Evolutionary conservation across 2,113 vertebrate species (phyloP), one percentile per base, ranked within the genome.

Genomic region (Oophaga pumilio): DNA sequence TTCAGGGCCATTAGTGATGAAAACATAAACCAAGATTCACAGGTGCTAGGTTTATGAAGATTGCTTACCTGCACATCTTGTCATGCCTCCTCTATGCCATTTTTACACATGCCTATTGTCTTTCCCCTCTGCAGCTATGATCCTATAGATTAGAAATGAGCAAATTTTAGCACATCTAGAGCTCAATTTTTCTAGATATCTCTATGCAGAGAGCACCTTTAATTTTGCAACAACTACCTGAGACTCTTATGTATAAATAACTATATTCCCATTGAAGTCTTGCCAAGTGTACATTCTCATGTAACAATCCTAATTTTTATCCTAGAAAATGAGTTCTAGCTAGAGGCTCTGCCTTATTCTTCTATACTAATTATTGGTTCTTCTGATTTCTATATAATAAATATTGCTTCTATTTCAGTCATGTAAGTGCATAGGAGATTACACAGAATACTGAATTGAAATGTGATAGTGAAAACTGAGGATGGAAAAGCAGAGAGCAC

Each of bases 391-490:
- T 57, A 18, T 78, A 43, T 60, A 80, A 33, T 80, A 80, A 80
- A 80, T 60, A 80, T 80, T 60, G 56, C 56, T 60, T 80, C 78
- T 80, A 43, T 80, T 80, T 52, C n/a, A 22, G 56, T 33, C 56
- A 80, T 80, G 26, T 33, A 60, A 80, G 56, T 80, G 78, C 56
- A 80, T 80, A 60, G 57, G 28, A 60, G 78, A 80, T 60, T 62
- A 80, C 20, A 43, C 24, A 20, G 78, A 56, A 80, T 80, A 80
- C 20, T 1, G 60, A 22, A 80, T 28, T 22, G 8, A 80, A 60
- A 26, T 60, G 15, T 43, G 11, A 60, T 33, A 59, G 77, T 18
- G 26, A 53, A 80, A 28, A 60, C 33, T 50, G 9, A 43, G 43
- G 71, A 20, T 22, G 43, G 71, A 74, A 33, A 24, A 74, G 71